Evolutionary conservation across 2,888 invertebrate genomes (phyloP), one percentile per base, ranked within the genome.

Genomic region (Nymphalis c-album): DNA sequence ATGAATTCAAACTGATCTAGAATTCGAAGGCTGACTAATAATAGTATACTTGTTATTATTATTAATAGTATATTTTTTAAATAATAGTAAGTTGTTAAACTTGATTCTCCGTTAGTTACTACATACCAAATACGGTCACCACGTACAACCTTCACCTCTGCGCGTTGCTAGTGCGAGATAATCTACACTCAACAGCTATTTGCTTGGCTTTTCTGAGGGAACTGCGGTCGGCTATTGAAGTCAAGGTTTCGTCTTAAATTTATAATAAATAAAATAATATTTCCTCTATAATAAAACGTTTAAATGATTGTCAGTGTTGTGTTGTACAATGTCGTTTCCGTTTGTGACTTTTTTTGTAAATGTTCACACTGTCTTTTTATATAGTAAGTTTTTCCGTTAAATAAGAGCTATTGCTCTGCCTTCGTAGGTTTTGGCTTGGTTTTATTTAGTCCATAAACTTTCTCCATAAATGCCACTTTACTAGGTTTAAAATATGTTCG

Each of bases 91-190:
- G 69, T 59, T 46, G 64, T 68, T 68, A 70, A 68, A 67, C 68
- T 70, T 68, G 70, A 65, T 50, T 70, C 60, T 63, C 35, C 35
- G 64, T 68, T 66, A 67, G 61, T 67, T 70, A 64, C 53, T 31
- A 10, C 60, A 48, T 64, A 72, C 74, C 76, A 51, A 70, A 74
- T 74, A 73, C 59, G 73, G 74, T 68, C 35, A 64, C 18, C 70
- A 20, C 69, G 53, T 64, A 59, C 66, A 71, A 72, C 78, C 77
- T 80, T 80, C 73, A 78, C 76, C 76, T 77, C 74, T 77, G 69
- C 60, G 60, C 26, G 20, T 58, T 47, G 59, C 48, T 66, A 31
- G 66, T 50, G 64, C 62, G 68, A 71, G 72, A 74, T 78, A 73
- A 77, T 75, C 75, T 64, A 66, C n/a, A 20, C 48, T 48, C 48